A percentile compares a stretch with the other conserved stretches of the same genome.
Conservation (phyloP, 2,888 invertebrate species). For the Octonoba sinensis region DNA sequence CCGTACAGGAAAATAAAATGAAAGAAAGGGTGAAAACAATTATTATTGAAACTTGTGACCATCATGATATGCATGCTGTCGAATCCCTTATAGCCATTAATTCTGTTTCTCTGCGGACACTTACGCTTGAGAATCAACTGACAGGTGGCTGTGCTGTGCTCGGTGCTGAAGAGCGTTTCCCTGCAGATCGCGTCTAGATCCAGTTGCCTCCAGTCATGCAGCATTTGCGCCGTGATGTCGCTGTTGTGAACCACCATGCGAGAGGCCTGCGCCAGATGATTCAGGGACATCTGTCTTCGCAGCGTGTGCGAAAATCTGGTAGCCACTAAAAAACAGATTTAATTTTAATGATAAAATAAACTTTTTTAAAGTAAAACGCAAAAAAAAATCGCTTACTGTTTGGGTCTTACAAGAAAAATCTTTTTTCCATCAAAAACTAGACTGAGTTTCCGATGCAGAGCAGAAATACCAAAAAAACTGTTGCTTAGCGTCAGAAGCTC, state of each 20-base stretch:
- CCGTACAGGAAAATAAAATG: neutral
- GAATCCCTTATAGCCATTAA: neutral
- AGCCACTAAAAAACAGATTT: conserved; percentile 69
- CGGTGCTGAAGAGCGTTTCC: conserved; percentile 72
- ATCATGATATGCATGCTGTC: neutral
- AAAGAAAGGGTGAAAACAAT: neutral
- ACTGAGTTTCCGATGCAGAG: too few relatives aligned
- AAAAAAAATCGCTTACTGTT: too few relatives aligned
- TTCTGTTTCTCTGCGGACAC: neutral
- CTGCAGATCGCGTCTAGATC: conserved; percentile 72
- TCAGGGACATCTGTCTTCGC: conserved; percentile 72
- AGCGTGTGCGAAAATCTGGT: conserved; percentile 72
- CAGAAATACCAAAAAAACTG: too few relatives aligned
- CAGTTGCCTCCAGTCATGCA: conserved; percentile 72
- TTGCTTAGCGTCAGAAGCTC: too few relatives aligned
- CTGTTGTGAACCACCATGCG: conserved; percentile 72
- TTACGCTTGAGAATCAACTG: conserved; percentile 70
- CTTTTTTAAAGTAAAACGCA: too few relatives aligned
- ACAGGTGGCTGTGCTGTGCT: conserved; percentile 69
- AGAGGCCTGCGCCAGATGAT: conserved; percentile 73
- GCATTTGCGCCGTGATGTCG: conserved; percentile 72
- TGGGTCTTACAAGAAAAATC: too few relatives aligned
- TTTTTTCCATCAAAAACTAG: too few relatives aligned
- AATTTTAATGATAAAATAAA: neutral
- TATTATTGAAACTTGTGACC: neutral